Percentiles rank a stretch among this genome's conserved stretches.
These are phyloP conservation scores for Vandiemenella viatica DNA, from an alignment of 2,888 invertebrate genomes.

Conservation along the genomic window DNA sequence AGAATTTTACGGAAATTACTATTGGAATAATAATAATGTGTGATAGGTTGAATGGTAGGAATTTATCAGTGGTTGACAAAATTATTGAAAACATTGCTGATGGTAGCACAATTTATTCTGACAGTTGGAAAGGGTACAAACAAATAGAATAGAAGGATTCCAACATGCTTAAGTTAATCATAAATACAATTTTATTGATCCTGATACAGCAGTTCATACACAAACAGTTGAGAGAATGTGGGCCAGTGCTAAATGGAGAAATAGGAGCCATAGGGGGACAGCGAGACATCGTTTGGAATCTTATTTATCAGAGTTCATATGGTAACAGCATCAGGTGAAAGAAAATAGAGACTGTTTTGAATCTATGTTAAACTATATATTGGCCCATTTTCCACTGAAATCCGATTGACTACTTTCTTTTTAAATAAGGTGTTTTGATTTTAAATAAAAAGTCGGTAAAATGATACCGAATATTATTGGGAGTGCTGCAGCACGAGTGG, in stretches of 20 bases:
- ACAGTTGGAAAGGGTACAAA: background rate
- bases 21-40: no score
- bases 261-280: constrained; percentile 3
- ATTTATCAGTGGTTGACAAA: no score
- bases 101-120: background rate
- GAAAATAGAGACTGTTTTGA: constrained; percentile 3
- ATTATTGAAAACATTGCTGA: background rate
- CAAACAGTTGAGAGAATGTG: constrained; percentile 5
- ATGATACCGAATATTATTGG: no score
- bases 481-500: no score
- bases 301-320: constrained; percentile 3
- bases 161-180: background rate
- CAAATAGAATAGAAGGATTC: background rate
- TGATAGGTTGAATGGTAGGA: no score
- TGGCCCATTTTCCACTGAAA: no score
- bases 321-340: background rate
- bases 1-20: no score
- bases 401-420: constrained; percentile 1
- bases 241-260: constrained; percentile 3
- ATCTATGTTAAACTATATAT: background rate
- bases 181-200: no score
- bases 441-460: no score
- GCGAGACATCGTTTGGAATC: constrained; percentile 1
- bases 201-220: no score
- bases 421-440: background rate